These are phyloP conservation scores for Chanos chanos DNA, from an alignment of 2,797 vertebrate species.

Conservation along the genomic window DNA sequence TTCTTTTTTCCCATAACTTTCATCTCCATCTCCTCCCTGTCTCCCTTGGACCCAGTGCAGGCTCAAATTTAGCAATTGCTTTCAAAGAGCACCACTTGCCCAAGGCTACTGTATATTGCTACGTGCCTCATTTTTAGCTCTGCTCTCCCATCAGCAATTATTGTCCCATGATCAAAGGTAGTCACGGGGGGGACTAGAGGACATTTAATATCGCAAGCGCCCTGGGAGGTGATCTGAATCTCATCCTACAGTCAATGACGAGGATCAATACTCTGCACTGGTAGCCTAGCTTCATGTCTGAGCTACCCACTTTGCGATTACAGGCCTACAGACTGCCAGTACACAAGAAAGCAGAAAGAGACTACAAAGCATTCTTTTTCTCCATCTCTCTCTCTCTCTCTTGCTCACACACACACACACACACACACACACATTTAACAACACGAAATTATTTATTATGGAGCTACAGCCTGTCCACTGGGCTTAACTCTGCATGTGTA, in stretches of 20 bases:
- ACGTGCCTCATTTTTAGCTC: slow-evolving; percentile 34
- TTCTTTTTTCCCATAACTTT: too few relatives aligned
- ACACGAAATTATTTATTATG: neutral
- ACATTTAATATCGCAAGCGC: slow-evolving; percentile 45
- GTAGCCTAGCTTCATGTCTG: slow-evolving; percentile 18
- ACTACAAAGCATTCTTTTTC: neutral
- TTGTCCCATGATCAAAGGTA: slow-evolving; percentile 46
- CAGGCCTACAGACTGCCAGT: neutral
- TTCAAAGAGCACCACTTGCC: slow-evolving; percentile 41
- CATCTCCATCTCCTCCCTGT: slow-evolving; percentile 5
- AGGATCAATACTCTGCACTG: slow-evolving; percentile 34
- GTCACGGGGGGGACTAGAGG: slow-evolving; percentile 14
- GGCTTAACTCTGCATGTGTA: too few relatives aligned
- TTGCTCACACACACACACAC: neutral
- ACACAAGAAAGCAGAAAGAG: too few relatives aligned
- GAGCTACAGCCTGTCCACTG: too few relatives aligned
- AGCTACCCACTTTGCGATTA: too few relatives aligned
- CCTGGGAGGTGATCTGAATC: slow-evolving; percentile 35
- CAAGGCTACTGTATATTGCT: slow-evolving; percentile 31
- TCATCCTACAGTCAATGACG: slow-evolving; percentile 33
- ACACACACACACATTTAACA: neutral
- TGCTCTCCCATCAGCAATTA: slow-evolving; percentile 31
- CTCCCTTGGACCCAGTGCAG: slow-evolving; percentile 18
- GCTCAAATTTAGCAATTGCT: slow-evolving; percentile 41
- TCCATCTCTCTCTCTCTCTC: neutral